phyloP scores from a whole-genome alignment of 2,888 invertebrate genomes.

The Eristalinus sepulchralis region DNA sequence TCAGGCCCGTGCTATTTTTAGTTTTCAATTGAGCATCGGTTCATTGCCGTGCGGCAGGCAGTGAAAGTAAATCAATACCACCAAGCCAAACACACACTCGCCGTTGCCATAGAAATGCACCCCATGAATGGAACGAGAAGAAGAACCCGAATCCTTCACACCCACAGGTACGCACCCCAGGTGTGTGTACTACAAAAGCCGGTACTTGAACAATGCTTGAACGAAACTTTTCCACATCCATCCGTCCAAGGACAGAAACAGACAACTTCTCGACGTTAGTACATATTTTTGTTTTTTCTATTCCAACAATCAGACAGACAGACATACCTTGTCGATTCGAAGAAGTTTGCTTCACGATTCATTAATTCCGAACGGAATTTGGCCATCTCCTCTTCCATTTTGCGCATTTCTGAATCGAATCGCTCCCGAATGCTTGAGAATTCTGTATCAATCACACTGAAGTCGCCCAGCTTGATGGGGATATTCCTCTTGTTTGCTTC shows the following conservation, averaged over 20 bases:
- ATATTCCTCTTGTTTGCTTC: slow-evolving; percentile 93
- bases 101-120: slow-evolving; percentile 7
- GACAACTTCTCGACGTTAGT: background rate
- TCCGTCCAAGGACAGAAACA: background rate
- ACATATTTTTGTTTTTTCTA: background rate
- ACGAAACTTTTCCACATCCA: background rate
- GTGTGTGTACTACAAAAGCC: background rate
- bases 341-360: slow-evolving; percentile 96
- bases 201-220: background rate
- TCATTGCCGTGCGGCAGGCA: slow-evolving; percentile 1
- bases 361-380: slow-evolving; percentile 95
- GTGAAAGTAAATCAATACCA: slow-evolving; percentile 36
- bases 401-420: slow-evolving; percentile 98
- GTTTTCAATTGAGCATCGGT: slow-evolving; percentile 12
- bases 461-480: slow-evolving; percentile 96
- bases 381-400: slow-evolving; percentile 99
- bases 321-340: slow-evolving; percentile 92
- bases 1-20: slow-evolving; percentile 32
- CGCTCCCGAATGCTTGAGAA: slow-evolving; percentile 97
- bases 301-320: slow-evolving; percentile 74
- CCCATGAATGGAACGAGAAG: background rate
- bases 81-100: background rate
- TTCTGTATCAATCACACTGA: slow-evolving; percentile 97
- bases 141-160: background rate
- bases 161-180: background rate